Conservation (phyloP, 2,113 vertebrate species). For the Sitta europaea region DNA sequence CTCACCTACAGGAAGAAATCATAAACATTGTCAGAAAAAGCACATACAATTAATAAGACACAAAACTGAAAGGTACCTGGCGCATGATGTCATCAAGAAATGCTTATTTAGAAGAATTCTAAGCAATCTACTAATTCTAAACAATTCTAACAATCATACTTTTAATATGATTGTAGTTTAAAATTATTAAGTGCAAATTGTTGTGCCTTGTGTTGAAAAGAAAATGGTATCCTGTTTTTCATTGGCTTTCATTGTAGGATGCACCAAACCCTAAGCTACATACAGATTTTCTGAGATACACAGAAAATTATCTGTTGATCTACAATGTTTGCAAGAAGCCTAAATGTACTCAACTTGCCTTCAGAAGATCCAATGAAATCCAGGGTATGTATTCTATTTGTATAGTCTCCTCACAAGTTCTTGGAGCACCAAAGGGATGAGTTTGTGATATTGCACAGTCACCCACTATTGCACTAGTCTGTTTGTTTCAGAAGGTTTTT, state of each 20-base stretch:
- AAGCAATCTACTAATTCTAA: no score
- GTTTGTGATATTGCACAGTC: neutral
- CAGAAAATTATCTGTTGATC: neutral
- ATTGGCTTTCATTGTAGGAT: neutral
- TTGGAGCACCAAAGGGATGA: accelerated
- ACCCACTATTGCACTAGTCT: neutral
- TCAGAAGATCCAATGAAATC: neutral
- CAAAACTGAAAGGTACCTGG: neutral
- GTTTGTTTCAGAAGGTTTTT: neutral
- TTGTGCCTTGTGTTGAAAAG: neutral
- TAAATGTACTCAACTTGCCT: neutral
- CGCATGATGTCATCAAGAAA: neutral
- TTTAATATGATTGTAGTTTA: neutral
- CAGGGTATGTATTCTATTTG: neutral
- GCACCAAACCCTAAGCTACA: neutral
- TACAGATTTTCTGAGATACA: neutral
- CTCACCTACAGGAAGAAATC: neutral
- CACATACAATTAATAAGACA: neutral
- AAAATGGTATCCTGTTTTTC: neutral
- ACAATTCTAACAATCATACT: neutral
- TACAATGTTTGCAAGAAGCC: neutral
- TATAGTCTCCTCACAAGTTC: neutral
- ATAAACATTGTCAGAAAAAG: neutral
- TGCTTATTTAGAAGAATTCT: neutral
- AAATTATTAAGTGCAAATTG: neutral